Evolutionary conservation across 2,113 vertebrate species (phyloP).

Genomic region (Octodon degus): DNA sequence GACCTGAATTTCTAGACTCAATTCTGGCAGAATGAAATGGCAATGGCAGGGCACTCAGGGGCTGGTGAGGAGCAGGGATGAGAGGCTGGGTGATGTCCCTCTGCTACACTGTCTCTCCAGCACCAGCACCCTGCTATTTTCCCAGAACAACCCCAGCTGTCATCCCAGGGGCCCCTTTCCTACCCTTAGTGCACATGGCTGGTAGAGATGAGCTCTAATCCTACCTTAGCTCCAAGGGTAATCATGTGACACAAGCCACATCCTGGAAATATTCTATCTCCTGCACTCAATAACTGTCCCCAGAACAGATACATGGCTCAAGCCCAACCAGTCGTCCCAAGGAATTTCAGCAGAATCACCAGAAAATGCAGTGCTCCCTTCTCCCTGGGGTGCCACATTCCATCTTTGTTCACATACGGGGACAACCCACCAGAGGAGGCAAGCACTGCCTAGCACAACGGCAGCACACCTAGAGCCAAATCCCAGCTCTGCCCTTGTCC

Average conservation of each 20-base stretch:
- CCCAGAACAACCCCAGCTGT: neutral
- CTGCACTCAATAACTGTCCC: neutral
- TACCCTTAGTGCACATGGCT: neutral
- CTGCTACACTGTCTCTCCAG: neutral
- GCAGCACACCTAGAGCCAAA: neutral
- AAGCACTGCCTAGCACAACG: neutral
- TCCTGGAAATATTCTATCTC: neutral
- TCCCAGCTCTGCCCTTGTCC: neutral
- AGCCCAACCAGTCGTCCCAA: neutral
- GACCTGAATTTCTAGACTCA: conserved; percentile 25
- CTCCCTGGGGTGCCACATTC: neutral
- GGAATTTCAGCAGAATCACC: conserved; percentile 13
- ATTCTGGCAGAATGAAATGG: conserved; percentile 5
- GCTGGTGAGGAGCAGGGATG: neutral
- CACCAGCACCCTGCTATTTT: neutral
- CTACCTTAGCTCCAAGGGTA: neutral
- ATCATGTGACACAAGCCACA: neutral
- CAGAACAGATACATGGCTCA: neutral
- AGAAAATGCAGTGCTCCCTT: neutral
- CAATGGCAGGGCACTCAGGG: neutral
- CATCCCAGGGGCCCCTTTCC: neutral
- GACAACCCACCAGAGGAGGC: neutral
- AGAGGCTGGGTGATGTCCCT: neutral
- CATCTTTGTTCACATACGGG: neutral
- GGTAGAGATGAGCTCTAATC: neutral